Evolutionary conservation across 2,797 vertebrate genomes (phyloP).

Genomic region (Buphagus erythrorhynchus): DNA sequence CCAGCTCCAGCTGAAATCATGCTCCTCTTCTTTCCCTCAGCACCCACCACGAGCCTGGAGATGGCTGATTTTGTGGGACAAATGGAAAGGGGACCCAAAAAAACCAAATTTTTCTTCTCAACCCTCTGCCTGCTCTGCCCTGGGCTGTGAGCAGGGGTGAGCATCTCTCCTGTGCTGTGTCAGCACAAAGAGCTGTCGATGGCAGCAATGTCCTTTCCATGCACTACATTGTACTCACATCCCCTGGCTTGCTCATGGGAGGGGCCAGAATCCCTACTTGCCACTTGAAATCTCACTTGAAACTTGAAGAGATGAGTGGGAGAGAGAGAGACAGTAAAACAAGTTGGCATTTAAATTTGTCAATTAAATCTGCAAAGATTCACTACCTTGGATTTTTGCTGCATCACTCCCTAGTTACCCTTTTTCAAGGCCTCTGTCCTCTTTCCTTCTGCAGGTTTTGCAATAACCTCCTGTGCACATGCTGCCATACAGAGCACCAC

Average conservation of each 20-base stretch:
- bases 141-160: neutral
- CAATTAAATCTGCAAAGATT: neutral
- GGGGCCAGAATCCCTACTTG: neutral
- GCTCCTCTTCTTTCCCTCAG: neutral
- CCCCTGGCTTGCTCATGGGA: neutral
- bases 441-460: constrained; percentile 7
- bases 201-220: neutral
- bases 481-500: neutral
- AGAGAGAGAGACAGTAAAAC: neutral
- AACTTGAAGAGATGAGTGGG: neutral
- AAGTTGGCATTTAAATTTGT: constrained; percentile 18
- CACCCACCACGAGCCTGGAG: neutral
- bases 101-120: neutral
- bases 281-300: neutral
- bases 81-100: neutral
- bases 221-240: neutral
- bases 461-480: neutral
- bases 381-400: constrained; percentile 22
- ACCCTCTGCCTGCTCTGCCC: neutral
- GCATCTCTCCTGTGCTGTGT: accelerated
- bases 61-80: neutral
- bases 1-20: neutral
- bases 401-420: neutral
- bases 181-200: neutral
- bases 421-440: neutral